Evolutionary conservation across 2,113 vertebrate species (phyloP).

Genomic region (Lampris incognitus): DNA sequence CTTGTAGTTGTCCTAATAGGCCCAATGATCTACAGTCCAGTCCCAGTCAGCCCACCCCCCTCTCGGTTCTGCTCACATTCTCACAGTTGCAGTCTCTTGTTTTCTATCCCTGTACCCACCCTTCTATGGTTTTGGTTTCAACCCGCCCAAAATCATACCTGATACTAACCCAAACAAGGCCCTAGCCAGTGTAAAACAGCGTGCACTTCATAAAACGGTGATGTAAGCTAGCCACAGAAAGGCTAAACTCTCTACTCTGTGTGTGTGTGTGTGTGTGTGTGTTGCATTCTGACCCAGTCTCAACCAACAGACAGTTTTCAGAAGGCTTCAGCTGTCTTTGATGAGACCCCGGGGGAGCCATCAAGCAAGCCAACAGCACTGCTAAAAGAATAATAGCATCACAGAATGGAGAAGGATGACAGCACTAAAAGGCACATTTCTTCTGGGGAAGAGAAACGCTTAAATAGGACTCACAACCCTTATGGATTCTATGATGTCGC

Average conservation of each 20-base stretch:
- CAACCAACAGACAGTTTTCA: conserved; percentile 61
- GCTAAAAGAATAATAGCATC: conserved; percentile 66
- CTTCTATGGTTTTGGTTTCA: conserved; percentile 52
- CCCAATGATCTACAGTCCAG: conserved; percentile 47
- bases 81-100: conserved; percentile 37
- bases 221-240: conserved; percentile 69
- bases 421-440: conserved; percentile 61
- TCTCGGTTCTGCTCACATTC: conserved; percentile 42
- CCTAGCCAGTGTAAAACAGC: conserved; percentile 65
- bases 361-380: conserved; percentile 60
- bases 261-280: conserved; percentile 45
- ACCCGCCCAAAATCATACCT: conserved; percentile 30
- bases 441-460: conserved; percentile 49
- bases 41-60: conserved; percentile 24
- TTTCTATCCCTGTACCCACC: conserved; percentile 47
- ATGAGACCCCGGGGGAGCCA: conserved; percentile 77
- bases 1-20: conserved; percentile 33
- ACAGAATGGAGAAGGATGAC: conserved; percentile 69
- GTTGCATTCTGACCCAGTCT: conserved; percentile 59
- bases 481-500: conserved; percentile 13
- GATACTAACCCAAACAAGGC: conserved; percentile 60
- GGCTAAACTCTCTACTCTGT: conserved; percentile 57
- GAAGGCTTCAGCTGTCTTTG: conserved; percentile 58
- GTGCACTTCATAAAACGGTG: conserved; percentile 72
- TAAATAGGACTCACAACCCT: conserved; percentile 35